Base-by-base conservation (phyloP, 2,797 vertebrate genomes). In the Orestias chungarensis region DNA sequence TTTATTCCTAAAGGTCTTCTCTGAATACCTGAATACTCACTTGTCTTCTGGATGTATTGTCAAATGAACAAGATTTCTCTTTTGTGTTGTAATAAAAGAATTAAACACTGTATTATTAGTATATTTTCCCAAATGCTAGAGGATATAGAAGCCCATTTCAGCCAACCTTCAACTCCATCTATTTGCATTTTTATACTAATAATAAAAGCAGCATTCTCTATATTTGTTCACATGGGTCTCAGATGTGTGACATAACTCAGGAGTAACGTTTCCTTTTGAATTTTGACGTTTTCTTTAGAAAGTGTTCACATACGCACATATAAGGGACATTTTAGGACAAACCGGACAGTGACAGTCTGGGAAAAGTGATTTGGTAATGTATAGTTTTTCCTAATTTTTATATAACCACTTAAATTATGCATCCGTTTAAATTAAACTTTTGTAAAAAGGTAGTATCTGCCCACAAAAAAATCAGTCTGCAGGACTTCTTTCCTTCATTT, bases 211-310 rank as follows among this genome's bases (percentile, higher is more conserved):
- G 54, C 73, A 23, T 23, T 9, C 18, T 59, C 18, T 23, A 1
- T 31, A 33, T 59, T 59, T 59, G 55, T 59, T 20, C 31, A 59
- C 4, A 1, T 20, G 11, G 55, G 31, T 59, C 9, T 54, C 78
- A 54, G 78, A 81, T 73, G 71, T 50, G 47, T 75, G 72, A 70
- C 67, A n/a, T n/a, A n/a, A n/a, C n/a, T n/a, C n/a, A 73, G 78
- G 23, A 79, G 46, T 87, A 82, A 89, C 84, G 65, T 80, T 78
- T 86, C 78, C 71, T 49, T 66, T 47, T 65, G 40, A 44, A 27
- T 35, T 68, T 66, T 79, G 64, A 71, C 64, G 54, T 64, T 70
- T 61, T 68, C 61, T 74, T 81, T 50, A 68, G 75, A 70, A 70
- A 55, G 59, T 75, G 72, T 74, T 73, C 74, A 64, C 78, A 81